phyloP scores from a whole-genome alignment of 2,888 invertebrate genomes.

The Schizaphis graminum region DNA sequence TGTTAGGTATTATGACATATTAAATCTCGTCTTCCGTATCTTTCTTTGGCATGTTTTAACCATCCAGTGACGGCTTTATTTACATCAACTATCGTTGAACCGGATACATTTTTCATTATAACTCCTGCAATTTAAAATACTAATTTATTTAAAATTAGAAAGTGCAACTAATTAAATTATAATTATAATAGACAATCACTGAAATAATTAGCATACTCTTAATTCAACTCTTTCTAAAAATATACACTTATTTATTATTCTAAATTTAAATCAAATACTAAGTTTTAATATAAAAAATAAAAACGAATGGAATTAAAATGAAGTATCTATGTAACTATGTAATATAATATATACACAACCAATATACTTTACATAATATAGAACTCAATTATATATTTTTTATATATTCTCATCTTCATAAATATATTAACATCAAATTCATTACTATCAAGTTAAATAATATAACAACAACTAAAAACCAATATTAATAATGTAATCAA shows the following conservation, averaged over 20 bases:
- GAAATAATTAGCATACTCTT: neutral
- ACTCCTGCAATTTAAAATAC: neutral
- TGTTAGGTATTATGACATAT: neutral
- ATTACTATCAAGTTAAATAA: neutral
- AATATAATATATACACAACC: neutral
- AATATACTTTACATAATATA: neutral
- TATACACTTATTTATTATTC: neutral
- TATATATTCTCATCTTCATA: neutral
- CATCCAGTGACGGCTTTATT: slow-evolving; percentile 12
- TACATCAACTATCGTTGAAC: neutral
- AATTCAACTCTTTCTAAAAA: neutral
- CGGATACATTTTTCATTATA: neutral
- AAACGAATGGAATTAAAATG: neutral
- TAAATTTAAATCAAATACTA: neutral
- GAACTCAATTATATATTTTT: neutral
- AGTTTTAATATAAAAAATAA: neutral
- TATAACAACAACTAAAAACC: neutral
- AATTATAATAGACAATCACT: neutral
- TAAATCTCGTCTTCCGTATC: neutral
- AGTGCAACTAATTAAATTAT: neutral
- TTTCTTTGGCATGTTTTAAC: slow-evolving; percentile 23
- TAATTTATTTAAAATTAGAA: neutral
- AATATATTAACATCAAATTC: slow-evolving; percentile 13
- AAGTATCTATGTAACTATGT: neutral
- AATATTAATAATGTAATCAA: neutral